Percentiles rank a stretch among this genome's conserved stretches.
These are phyloP conservation scores for Drosophila imparisetae DNA, from an alignment of 2,888 invertebrate genomes.

Conservation along the genomic window DNA sequence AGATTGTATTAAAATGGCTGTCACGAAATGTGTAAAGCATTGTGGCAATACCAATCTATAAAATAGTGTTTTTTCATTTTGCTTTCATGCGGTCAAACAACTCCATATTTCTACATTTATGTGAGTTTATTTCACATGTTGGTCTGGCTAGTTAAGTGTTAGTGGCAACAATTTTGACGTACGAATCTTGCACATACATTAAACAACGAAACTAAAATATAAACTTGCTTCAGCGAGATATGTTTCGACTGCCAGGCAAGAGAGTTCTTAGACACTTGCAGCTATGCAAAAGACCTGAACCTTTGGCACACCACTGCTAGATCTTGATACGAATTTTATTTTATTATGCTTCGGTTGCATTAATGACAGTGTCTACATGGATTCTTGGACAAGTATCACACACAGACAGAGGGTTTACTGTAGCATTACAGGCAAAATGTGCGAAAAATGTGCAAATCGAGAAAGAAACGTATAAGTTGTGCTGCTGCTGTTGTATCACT, in stretches of 20 bases:
- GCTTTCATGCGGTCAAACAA: not conserved
- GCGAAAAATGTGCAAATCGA: conserved; percentile 15
- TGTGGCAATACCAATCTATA: not conserved
- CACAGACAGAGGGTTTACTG: not conserved
- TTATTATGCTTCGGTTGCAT: not conserved
- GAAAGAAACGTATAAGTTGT: conserved; percentile 23
- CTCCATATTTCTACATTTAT: not conserved
- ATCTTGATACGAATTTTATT: not conserved
- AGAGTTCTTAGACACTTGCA: not conserved
- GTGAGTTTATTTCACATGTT: not conserved
- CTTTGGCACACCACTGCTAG: not conserved
- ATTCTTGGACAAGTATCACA: not conserved
- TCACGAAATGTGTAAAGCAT: not conserved
- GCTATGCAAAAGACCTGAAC: not conserved
- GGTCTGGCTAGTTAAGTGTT: not conserved
- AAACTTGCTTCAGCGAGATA: not conserved
- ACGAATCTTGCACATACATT: not conserved
- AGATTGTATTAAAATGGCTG: not conserved
- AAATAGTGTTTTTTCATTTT: not conserved
- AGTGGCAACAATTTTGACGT: not conserved
- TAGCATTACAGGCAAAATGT: conserved; percentile 9
- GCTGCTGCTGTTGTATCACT: not conserved
- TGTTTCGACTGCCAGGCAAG: not conserved
- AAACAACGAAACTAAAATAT: not conserved
- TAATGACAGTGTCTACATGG: not conserved